Base-by-base conservation (phyloP, 2,113 vertebrate species). In the Forbesichthys papilliferus region DNA sequence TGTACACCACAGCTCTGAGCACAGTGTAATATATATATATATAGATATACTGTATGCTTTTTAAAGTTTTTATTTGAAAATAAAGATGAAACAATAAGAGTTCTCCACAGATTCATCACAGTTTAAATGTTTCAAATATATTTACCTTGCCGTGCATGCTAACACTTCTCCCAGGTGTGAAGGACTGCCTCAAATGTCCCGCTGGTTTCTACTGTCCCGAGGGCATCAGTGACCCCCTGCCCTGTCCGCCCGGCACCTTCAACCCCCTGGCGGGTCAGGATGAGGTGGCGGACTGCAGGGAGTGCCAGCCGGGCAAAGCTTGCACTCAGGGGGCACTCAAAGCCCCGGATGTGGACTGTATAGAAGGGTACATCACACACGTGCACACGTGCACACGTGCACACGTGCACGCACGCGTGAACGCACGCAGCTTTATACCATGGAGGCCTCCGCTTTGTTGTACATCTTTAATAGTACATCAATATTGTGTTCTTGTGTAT, bases 191-290 rank as follows among this genome's bases (percentile, higher is more conserved):
- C 48, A 92, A 89, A 87, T 96, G 95, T 63, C 95, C 94, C 0
- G 88, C 82, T 51, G 95, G 95, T 34, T 92, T 93, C 82, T 96
- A 95, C 85, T 96, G 94, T 69, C 93, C 93, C 5, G 83, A 83
- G 69, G 93, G 93, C 63, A 89, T 74, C 46, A 88, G 69, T 20
- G 84, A 91, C 48, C 93, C 94, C 0, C 61, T 84, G 46, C 94
- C 93, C 0, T 96, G 94, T 82, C 94, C 87, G 9, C 80, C 91
- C 0, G 95, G 95, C 9, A 93, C 82, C 0, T 93, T 93, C 59
- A 94, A 92, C 73, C 93, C 94, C n/a, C 81, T 93, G 51, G 90
- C 90, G 47, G 95, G 95, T 0, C 95, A 95, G 82, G 93, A 95
- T 0, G 85, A 94, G 74, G 61, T 82, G 9, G 4, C 80, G 3